phyloP scores from a whole-genome alignment of 2,888 invertebrate genomes.

The Leptinotarsa tumamoca region DNA sequence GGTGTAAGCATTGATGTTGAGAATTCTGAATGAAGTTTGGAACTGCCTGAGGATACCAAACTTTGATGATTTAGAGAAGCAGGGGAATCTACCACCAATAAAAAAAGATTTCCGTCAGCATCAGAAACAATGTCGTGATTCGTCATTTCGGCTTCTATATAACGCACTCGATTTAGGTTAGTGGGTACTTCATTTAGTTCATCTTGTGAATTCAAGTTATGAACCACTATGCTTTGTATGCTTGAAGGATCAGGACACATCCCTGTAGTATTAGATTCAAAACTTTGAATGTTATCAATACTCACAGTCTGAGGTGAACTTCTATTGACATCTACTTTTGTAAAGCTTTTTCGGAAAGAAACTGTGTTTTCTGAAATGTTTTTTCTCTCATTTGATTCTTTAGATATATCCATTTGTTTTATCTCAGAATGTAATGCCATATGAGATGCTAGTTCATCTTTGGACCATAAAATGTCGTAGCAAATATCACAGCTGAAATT shows the following conservation, averaged over 20 bases:
- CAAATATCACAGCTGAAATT: conserved; percentile 21
- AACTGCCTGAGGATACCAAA: background rate
- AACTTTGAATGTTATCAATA: background rate
- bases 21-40: background rate
- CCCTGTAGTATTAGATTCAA: background rate
- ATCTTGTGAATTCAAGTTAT: background rate
- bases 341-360: background rate
- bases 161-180: background rate
- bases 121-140: conserved; percentile 8
- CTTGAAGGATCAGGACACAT: too few relatives aligned
- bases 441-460: conserved; percentile 12
- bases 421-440: conserved; percentile 5
- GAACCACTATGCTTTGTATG: background rate
- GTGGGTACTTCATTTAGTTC: background rate
- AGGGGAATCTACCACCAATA: background rate
- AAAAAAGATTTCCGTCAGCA: background rate
- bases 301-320: background rate
- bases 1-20: background rate
- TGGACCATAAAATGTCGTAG: background rate
- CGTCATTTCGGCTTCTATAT: background rate
- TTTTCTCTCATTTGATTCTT: background rate
- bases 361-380: background rate
- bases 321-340: background rate
- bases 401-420: background rate
- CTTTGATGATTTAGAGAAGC: too few relatives aligned